These are phyloP conservation scores for Speoplatyrhinus poulsoni DNA, from an alignment of 2,113 vertebrate species.

Conservation along the genomic window DNA sequence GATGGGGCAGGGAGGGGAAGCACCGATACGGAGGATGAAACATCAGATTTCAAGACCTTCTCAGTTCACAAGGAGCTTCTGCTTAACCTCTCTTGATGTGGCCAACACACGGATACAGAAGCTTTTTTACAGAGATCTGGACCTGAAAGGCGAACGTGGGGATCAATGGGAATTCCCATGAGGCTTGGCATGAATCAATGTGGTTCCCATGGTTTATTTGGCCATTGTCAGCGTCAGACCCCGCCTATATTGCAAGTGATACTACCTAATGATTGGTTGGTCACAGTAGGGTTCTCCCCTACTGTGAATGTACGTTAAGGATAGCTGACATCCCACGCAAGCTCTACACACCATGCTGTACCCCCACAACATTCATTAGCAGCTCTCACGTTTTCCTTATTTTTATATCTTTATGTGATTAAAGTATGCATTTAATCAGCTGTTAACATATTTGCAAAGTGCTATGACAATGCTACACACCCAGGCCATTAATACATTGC, in stretches of 20 bases:
- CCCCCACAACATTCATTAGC: too few species aligned
- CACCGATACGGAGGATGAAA: conserved; percentile 67
- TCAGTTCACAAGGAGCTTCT: conserved; percentile 79
- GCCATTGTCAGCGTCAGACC: conserved; percentile 67
- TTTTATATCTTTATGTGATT: conserved; percentile 50
- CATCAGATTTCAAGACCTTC: conserved; percentile 73
- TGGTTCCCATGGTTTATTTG: conserved; percentile 72
- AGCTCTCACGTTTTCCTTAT: neutral
- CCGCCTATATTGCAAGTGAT: conserved; percentile 32
- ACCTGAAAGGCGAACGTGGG: conserved; percentile 66
- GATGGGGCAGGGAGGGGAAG: conserved; percentile 51
- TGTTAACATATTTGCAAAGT: conserved; percentile 61
- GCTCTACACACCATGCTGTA: neutral
- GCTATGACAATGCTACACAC: conserved; percentile 39
- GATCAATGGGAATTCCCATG: conserved; percentile 74
- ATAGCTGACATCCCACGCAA: conserved; percentile 13
- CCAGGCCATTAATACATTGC: conserved; percentile 59
- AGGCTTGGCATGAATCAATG: conserved; percentile 70
- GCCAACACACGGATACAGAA: conserved; percentile 67
- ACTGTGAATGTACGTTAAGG: conserved; percentile 14
- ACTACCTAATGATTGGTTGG: conserved; percentile 33
- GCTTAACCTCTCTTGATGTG: conserved; percentile 79
- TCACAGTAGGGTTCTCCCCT: conserved; percentile 4
- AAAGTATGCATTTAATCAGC: conserved; percentile 51
- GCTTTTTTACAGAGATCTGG: conserved; percentile 62